Conservation (phyloP, 1,140 invertebrate species). For the Homalodisca vitripennis region DNA sequence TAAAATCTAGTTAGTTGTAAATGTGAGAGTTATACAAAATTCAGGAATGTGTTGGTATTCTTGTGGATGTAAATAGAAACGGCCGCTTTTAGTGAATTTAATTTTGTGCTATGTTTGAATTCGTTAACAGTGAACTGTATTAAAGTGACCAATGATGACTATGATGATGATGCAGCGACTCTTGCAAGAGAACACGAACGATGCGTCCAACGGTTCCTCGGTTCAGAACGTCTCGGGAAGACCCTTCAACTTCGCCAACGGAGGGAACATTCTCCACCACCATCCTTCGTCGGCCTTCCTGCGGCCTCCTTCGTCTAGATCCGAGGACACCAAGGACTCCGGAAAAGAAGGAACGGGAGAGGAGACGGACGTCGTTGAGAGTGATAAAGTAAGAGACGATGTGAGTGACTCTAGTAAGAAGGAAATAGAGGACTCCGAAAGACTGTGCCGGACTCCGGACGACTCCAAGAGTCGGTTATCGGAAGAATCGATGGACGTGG, state of each 20-base stretch:
- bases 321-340: slow-evolving; percentile 22
- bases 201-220: background rate
- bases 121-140: background rate
- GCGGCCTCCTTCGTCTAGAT: slow-evolving; percentile 11
- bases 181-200: slow-evolving; percentile 31
- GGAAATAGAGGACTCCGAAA: background rate
- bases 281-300: slow-evolving; percentile 32
- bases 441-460: slow-evolving; percentile 15
- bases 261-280: slow-evolving; percentile 15
- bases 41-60: too few species aligned
- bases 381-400: background rate
- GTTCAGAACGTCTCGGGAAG: background rate
- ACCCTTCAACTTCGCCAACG: background rate
- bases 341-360: slow-evolving; percentile 8
- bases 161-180: slow-evolving; percentile 42
- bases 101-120: too few species aligned
- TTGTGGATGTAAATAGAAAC: too few species aligned
- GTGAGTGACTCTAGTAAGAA: slow-evolving; percentile 12
- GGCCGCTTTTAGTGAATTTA: too few species aligned
- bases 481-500: slow-evolving; percentile 31
- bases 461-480: slow-evolving; percentile 19
- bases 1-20: background rate
- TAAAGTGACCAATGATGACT: slow-evolving; percentile 37
- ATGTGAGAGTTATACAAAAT: background rate
- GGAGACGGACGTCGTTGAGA: background rate